Evolutionary conservation across 1,140 invertebrate genomes (phyloP).

Genomic region (Oreohelix idahoensis): DNA sequence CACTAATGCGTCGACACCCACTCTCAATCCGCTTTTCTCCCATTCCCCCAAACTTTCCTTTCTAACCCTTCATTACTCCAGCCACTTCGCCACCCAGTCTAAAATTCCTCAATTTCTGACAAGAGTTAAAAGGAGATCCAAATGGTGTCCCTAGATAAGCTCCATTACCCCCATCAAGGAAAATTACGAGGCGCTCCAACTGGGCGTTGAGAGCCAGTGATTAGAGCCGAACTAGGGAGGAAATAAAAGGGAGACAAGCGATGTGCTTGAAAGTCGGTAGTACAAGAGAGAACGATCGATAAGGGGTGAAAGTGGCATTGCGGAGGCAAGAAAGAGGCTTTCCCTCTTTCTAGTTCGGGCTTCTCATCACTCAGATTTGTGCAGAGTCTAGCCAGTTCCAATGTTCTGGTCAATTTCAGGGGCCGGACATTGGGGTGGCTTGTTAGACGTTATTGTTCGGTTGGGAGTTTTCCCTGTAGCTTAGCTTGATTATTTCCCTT

Average conservation of each 20-base stretch:
- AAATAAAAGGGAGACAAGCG: background rate
- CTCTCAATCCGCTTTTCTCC: background rate
- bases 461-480: too few species aligned
- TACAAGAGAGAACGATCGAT: too few species aligned
- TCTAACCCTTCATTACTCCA: background rate
- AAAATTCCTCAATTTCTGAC: background rate
- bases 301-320: too few species aligned
- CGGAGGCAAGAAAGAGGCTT: too few species aligned
- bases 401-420: too few species aligned
- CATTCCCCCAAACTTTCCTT: background rate
- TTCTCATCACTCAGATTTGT: too few species aligned
- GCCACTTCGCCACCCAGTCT: background rate
- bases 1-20: background rate
- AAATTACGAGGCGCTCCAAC: background rate
- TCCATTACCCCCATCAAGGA: background rate
- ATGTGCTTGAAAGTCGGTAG: background rate
- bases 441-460: too few species aligned
- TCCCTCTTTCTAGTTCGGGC: too few species aligned
- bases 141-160: background rate
- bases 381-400: too few species aligned
- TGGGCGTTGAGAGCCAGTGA: slow-evolving; percentile 15
- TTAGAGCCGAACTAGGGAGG: background rate
- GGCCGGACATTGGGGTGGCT: too few species aligned
- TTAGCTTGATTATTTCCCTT: too few species aligned
- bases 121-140: background rate